Conservation (phyloP, 2,113 vertebrate species). For the Tragelaphus buxtoni region DNA sequence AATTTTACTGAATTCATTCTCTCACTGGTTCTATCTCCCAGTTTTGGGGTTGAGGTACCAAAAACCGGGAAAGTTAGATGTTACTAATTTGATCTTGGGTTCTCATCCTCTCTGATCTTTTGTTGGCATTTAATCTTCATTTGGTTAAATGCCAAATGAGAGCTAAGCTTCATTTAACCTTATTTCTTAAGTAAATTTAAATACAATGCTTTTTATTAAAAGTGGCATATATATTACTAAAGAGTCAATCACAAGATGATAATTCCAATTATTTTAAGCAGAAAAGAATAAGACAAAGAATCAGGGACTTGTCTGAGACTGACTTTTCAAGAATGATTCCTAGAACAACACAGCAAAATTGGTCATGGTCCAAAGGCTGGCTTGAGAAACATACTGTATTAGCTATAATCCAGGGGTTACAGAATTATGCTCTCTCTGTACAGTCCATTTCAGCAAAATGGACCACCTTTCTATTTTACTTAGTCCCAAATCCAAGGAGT, state of each 20-base stretch:
- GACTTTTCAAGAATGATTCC: neutral
- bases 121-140: neutral
- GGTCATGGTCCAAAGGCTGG: neutral
- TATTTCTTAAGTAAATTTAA: constrained; percentile 9
- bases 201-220: neutral
- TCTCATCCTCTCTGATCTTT: neutral
- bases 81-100: neutral
- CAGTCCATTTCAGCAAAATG: neutral
- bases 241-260: neutral
- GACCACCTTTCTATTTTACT: neutral
- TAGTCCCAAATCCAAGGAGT: neutral
- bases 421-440: neutral
- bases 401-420: neutral
- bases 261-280: constrained; percentile 4
- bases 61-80: neutral
- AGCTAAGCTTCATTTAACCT: neutral
- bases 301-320: neutral
- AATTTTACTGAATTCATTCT: neutral
- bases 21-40: neutral
- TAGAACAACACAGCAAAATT: neutral
- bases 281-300: neutral
- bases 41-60: neutral
- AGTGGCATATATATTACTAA: neutral
- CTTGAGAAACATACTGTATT: neutral
- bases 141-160: neutral